Evolutionary conservation across 1,140 invertebrate species (phyloP), one percentile per base, ranked within the genome.

Genomic region (Cydia splendana): DNA sequence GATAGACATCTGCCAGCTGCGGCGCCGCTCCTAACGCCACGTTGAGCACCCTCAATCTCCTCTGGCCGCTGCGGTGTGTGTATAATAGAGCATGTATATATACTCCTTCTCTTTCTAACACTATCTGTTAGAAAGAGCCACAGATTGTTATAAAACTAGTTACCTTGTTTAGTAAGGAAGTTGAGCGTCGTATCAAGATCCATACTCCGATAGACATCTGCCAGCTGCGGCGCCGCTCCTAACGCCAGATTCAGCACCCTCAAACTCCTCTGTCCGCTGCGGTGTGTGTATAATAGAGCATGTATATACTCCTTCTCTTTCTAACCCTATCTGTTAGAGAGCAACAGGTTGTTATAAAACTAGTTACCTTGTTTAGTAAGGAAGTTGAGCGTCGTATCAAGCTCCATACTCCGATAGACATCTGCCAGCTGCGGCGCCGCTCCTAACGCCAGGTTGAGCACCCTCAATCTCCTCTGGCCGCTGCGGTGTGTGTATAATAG

Each of bases 171-270:
- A 13, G 97, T 95, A 86, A 99, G 95, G 94, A 98, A 99, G 93
- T 99, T 98, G 85, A 99, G 95, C 67, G 98, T 95, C 5, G 98
- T 97, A 91, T 99, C 99, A 74, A 99, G 94, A 89, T 99, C 99
- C 91, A 98, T 98, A 79, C 96, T 95, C 76, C 98, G 94, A 91
- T 98, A 99, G 34, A 99, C 93, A 90, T 99, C 98, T 2, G 97
- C 96, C 94, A 99, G 97, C 91, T 99, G 97, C 13, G 96, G 95
- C 67, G 98, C 98, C 42, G 97, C 97, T 77, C 96, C 96, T 38
- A 99, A 93, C n/a, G 97, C 96, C 69, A 99, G 91, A 95, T 99
- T 99, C 74, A 99, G 95, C 69, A 99, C 96, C 48, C 99, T 94
- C 77, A 99, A 95, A 67, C 98, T 95, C n/a, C n/a, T n/a, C n/a